Base-by-base conservation (phyloP, 1,140 invertebrate genomes). In the Procambarus virginalis region DNA sequence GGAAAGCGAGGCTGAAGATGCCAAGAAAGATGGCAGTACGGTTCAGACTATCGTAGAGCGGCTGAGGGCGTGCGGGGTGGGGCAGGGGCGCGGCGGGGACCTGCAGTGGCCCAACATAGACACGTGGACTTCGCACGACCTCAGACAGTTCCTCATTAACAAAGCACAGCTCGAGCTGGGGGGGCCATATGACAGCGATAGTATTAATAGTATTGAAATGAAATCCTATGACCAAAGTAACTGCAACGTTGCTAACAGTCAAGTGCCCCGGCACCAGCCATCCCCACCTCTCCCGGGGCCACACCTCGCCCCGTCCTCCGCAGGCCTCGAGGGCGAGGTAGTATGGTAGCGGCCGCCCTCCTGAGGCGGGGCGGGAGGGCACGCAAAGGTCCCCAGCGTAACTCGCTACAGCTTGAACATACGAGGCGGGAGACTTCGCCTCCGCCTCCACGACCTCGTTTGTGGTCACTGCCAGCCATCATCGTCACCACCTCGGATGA, bases 31-130 rank as follows among this genome's bases (percentile, higher is more conserved):
- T 20, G 55, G 70, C 51, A 76, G 75, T 46, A 81, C 81, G 45
- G 88, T 89, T 17, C 88, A 89, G 80, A 89, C 73, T 58, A 84
- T 89, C 73, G 88, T 89, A 34, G 88, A 89, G 73, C 60, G 88
- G 10, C 76, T 89, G 22, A 58, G 81, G 75, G 88, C 88, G 12
- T 89, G 88, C 14, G 88, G 88, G 8, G 76, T 68, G 2, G 58
- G 82, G n/a, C 79, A 83, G 8, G 86, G 79, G n/a, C 68, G 79
- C 8, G 51, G 49, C 6, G 84, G 84, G 8, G 80, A 89, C 22
- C 14, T 48, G 4, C 75, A 89, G 5, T 84, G 81, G 88, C 51
- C 55, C 45, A 48, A 22, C n/a, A 60, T 60, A 20, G 73, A 84
- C 75, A 77, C 64, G 8, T 89, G 88, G 88, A 89, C 88, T 55